These are phyloP conservation scores for Ophion slaviceki DNA, from an alignment of 2,888 invertebrate genomes.

Conservation along the genomic window DNA sequence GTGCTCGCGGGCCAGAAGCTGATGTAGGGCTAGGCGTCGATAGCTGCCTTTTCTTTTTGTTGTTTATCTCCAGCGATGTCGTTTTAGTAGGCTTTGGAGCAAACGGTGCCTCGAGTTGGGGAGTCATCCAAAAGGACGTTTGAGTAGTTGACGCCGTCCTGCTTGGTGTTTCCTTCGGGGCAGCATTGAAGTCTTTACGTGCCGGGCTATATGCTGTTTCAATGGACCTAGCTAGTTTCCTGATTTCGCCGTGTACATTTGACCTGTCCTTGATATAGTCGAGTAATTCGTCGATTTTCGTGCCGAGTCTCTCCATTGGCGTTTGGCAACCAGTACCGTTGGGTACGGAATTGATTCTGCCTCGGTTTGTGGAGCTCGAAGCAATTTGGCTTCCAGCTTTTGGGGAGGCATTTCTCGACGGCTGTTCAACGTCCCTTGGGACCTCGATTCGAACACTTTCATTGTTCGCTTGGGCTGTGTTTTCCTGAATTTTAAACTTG, in stretches of 20 bases:
- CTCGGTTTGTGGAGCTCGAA: background rate
- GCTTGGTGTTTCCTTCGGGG: background rate
- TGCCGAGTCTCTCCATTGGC: too few relatives aligned
- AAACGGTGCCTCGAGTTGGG: background rate
- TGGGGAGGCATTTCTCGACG: background rate
- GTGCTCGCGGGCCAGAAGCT: too few relatives aligned
- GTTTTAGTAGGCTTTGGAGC: background rate
- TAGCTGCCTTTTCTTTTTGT: background rate
- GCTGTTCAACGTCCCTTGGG: background rate
- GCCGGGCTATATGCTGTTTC: background rate
- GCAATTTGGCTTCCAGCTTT: background rate
- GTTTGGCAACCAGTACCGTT: background rate
- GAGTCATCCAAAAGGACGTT: background rate
- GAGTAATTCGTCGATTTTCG: too few relatives aligned
- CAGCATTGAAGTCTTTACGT: too few relatives aligned
- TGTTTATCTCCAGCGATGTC: background rate
- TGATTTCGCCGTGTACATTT: too few relatives aligned
- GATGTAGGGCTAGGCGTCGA: background rate
- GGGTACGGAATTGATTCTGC: background rate
- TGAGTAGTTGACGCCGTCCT: background rate
- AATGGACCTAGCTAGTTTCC: too few relatives aligned
- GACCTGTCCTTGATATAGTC: too few relatives aligned
- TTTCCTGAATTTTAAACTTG: too few relatives aligned
- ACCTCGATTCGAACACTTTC: background rate
- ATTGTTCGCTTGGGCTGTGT: too few relatives aligned